Base-by-base conservation (phyloP, 1,140 invertebrate species). In the Drosophila athabasca region DNA sequence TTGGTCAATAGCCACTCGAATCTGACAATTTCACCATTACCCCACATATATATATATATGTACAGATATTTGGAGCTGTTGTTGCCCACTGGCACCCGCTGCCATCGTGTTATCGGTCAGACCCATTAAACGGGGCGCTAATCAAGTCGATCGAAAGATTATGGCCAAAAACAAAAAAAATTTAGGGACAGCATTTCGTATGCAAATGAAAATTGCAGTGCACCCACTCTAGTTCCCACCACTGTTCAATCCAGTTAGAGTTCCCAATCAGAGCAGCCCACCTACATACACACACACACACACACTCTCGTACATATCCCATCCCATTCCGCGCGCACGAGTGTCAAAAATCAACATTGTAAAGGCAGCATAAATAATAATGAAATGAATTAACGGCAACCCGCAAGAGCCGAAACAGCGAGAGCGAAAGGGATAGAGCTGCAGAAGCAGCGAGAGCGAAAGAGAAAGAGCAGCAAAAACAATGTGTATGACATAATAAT, bases 401-500 rank as follows among this genome's bases (percentile, higher is more conserved):
- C 11, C 35, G 11, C 31, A 35, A 35, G 31, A 35, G 9, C 9
- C 31, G 3, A 35, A 2, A 39, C 3, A 39, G 11, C 11, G 35
- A 39, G 50, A 49, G 48, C 35, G 24, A 44, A 51, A 52, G 51
- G 8, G 39, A 26, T 43, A 17, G 17, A 22, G 58, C 15, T 15
- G 49, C 31, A 6, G 17, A 64, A 74, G 35, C 46, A 29, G 15
- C n/a, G 39, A 15, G 58, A 31, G 26, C 13, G 62, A 64, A 50
- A 39, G 55, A 15, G 55, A 19, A 39, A n/a, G 24, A 19, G 52
- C 46, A 66, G 50, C 72, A 76, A 64, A 74, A 74, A 69, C 65
- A 70, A 69, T 83, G 51, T 84, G 85, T 90, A 91, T 91, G 90
- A 91, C 90, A 91, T 91, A 91, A 91, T 91, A 91, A 91, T 91